Evolutionary conservation across 1,140 invertebrate species (phyloP), one percentile per base, ranked within the genome.

Genomic region (Lycorma delicatula): DNA sequence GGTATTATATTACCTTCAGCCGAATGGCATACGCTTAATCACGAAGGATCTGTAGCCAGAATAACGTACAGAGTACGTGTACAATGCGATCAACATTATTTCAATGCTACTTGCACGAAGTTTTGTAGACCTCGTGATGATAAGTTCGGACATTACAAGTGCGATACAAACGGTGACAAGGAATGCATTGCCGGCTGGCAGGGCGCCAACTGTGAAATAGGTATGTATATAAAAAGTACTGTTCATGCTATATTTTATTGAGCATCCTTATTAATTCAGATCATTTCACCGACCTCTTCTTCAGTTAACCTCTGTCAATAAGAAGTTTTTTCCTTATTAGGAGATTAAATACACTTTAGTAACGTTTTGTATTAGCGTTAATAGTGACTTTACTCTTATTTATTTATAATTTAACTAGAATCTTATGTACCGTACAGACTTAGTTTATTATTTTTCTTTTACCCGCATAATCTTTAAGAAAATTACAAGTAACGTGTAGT

Each of bases 91-190:
- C 81, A 81, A 64, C 85, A 95, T 76, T 97, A 97, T 75, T 97
- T 93, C 79, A 95, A 95, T 69, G 84, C 89, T 64, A 92, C 89
- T 46, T 98, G 94, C 77, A 91, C 89, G 63, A 92, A 89, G 68
- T 88, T 93, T 69, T 98, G 94, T 75, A 80, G 89, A 54, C 86
- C 92, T 48, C 78, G 93, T 47, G 84, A 97, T 75, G 93, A 97
- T 76, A 84, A 86, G 68, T 95, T 95, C 72, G 93, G 94, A 20
- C 94, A 97, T 77, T 96, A 94, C 75, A 84, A 81, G 52, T 98
- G 94, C 77, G 84, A 87, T 62, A 76, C 83, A 50, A 83, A 86
- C 70, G 94, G 94, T 58, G 86, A 93, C 72, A 93, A 93, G 73
- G 82, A 86, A 46, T 98, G 94, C 74, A 82, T 94, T 63, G 80